phyloP scores from a whole-genome alignment of 1,140 invertebrate genomes.

The Hylaeus volcanicus region DNA sequence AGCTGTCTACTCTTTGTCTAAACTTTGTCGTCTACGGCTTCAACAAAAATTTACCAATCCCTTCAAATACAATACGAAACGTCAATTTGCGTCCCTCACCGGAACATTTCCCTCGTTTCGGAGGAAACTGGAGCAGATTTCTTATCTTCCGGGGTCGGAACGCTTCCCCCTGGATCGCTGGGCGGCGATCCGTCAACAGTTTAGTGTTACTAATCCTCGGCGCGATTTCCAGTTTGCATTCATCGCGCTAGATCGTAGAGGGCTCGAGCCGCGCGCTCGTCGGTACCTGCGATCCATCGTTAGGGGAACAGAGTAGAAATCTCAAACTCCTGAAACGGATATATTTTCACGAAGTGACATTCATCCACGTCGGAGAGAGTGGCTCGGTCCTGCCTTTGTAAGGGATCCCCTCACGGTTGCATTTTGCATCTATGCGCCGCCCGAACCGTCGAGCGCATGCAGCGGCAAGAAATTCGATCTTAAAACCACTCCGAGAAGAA shows the following conservation, averaged over 20 bases:
- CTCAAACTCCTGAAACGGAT: conserved; percentile 78
- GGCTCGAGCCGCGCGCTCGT: conserved; percentile 28
- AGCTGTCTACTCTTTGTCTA: too few species aligned
- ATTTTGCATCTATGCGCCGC: conserved; percentile 73
- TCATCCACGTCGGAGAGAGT: conserved; percentile 64
- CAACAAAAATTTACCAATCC: too few species aligned
- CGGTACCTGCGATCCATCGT: conserved; percentile 22
- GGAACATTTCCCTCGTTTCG: background rate
- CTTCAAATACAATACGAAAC: too few species aligned
- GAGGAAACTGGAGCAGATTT: background rate
- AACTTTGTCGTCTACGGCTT: too few species aligned
- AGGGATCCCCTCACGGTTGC: conserved; percentile 75
- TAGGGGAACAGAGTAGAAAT: conserved; percentile 56
- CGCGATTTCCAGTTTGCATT: conserved; percentile 52
- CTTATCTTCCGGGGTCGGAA: background rate
- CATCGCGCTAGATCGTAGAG: background rate
- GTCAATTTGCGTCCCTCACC: background rate
- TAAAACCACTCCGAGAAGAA: conserved; percentile 44
- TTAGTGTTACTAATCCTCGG: conserved; percentile 70
- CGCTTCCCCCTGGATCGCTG: background rate
- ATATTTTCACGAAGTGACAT: conserved; percentile 80
- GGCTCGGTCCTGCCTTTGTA: conserved; percentile 76
- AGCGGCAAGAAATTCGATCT: conserved; percentile 77
- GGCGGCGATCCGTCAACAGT: conserved; percentile 34
- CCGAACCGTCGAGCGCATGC: conserved; percentile 57